phyloP scores from a whole-genome alignment of 2,888 invertebrate genomes.

The Lamellibrachia satsuma region DNA sequence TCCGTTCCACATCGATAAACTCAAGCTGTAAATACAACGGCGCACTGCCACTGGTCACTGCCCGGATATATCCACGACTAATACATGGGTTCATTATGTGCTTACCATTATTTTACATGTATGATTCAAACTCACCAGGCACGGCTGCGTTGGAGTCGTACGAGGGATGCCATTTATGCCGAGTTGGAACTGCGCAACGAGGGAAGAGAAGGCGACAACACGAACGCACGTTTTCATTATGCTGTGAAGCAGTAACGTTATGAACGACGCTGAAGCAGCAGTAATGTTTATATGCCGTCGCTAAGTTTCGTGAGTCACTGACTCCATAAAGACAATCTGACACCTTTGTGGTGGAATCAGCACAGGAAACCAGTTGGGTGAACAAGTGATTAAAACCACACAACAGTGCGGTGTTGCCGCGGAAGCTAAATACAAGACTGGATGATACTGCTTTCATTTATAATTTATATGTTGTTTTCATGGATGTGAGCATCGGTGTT shows the following conservation, averaged over 20 bases:
- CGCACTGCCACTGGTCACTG: background rate
- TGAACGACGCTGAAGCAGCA: background rate
- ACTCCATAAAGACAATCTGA: background rate
- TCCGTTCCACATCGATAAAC: background rate
- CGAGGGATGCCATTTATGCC: no score
- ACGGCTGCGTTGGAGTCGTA: no score
- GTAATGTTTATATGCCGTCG: background rate
- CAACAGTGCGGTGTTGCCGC: background rate
- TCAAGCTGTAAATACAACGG: background rate
- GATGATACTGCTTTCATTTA: background rate
- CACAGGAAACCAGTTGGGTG: background rate
- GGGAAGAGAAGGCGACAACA: background rate
- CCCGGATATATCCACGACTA: background rate
- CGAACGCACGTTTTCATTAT: background rate
- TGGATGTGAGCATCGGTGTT: background rate
- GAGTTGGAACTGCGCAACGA: background rate
- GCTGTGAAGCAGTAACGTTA: background rate
- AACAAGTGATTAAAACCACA: background rate
- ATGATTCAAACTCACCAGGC: no score
- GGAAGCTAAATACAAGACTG: background rate
- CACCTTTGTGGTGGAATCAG: background rate
- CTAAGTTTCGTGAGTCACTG: background rate
- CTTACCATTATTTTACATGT: no score
- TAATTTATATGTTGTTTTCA: background rate
- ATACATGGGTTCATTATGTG: background rate